These are phyloP conservation scores for Nezara viridula DNA, from an alignment of 2,888 invertebrate species.

Conservation along the genomic window DNA sequence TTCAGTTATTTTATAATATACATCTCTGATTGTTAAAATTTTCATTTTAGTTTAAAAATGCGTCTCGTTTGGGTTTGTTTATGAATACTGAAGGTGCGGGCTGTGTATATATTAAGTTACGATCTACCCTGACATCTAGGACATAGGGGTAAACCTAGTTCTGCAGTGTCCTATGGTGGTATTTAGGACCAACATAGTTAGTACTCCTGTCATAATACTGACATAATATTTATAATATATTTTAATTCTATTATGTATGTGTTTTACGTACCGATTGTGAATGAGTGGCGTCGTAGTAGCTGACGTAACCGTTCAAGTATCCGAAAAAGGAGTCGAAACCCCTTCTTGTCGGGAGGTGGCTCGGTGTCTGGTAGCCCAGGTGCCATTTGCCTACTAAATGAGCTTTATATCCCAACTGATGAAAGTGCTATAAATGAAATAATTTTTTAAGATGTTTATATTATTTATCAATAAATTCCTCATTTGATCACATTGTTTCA, in stretches of 20 bases:
- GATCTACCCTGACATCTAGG: background rate
- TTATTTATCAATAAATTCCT: no score
- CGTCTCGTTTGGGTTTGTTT: background rate
- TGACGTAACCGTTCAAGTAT: slow-evolving; percentile 81
- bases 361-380: slow-evolving; percentile 80
- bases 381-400: slow-evolving; percentile 93
- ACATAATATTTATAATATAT: no score
- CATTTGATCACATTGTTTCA: no score
- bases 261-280: background rate
- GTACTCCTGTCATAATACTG: background rate
- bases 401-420: slow-evolving; percentile 79
- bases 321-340: slow-evolving; percentile 87
- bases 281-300: slow-evolving; percentile 76
- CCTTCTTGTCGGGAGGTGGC: slow-evolving; percentile 79
- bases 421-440: slow-evolving; percentile 72
- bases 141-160: background rate
- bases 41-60: background rate
- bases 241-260: background rate
- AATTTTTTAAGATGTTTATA: background rate
- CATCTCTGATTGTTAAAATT: no score
- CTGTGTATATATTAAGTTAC: background rate
- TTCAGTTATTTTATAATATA: no score
- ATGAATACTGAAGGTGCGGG: background rate
- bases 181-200: no score
- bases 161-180: no score